Base-by-base conservation (phyloP, 2,113 vertebrate species). In the Nyctereutes procyonoides region DNA sequence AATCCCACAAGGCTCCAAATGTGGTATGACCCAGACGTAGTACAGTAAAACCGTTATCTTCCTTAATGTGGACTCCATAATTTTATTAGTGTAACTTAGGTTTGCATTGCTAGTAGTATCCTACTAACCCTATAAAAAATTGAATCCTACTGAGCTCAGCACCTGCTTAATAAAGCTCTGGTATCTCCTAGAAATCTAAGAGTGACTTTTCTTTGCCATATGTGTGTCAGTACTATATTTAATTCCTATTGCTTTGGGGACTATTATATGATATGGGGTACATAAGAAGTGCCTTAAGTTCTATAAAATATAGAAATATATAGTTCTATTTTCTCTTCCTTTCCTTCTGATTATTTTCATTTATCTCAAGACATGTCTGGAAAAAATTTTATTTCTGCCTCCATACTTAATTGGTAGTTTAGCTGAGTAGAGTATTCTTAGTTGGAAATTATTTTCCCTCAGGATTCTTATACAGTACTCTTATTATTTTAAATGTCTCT, bases 131-230 rank as follows among this genome's bases (percentile, higher is more conserved):
- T 53, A 58, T 88, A 35, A 30, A 82, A 60, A 94, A 35, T 4
- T 88, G 38, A 90, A 73, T 90, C 81, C 43, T 80, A 11, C 9
- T 63, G 17, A 32, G 53, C 53, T 96, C 82, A 67, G 20, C 2
- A 65, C 7, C 19, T 65, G 26, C 8, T 83, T 77, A 60, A 24
- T 19, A 92, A 97, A 93, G 55, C 71, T 96, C 35, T 77, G 43
- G 30, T 71, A 28, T 63, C 15, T 65, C 11, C 10, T 77, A 11
- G 26, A 88, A 77, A 91, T 92, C 12, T 88, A 19, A 43, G 51
- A 95, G 55, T 56, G 73, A 79, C 22, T 51, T 73, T 93, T 76
- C 71, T 91, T 96, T 90, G 13, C 17, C 12, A 38, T 63, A 74
- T n/a, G 24, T 88, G 20, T 53, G 1, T 63, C 90, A 81, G 30